Conservation (phyloP, 2,113 vertebrate genomes). For the Phyllopteryx taeniolatus region DNA sequence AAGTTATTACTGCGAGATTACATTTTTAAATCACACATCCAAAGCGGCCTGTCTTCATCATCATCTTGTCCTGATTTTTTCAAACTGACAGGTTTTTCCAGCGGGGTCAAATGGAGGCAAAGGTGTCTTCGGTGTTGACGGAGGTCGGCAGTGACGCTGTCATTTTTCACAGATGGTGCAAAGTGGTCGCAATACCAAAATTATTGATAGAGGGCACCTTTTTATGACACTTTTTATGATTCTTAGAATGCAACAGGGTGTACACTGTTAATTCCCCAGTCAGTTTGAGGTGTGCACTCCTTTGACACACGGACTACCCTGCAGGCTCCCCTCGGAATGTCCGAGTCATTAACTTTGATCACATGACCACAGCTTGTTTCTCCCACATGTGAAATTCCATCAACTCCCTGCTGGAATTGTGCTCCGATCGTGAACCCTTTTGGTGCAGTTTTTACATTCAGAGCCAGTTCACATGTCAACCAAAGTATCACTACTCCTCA, state of each 20-base stretch:
- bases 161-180: slow-evolving; percentile 4
- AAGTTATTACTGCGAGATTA: background rate
- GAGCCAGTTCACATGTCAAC: no score
- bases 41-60: background rate
- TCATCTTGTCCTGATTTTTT: background rate
- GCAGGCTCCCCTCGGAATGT: background rate
- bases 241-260: background rate
- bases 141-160: background rate
- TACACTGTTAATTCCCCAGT: background rate
- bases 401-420: background rate
- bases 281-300: background rate
- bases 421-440: no score
- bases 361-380: background rate
- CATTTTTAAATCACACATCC: background rate
- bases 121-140: background rate
- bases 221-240: background rate
- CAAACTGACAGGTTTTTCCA: background rate
- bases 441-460: no score
- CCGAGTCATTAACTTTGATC: slow-evolving; percentile 1
- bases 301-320: background rate
- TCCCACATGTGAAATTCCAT: background rate
- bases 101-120: background rate
- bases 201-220: background rate
- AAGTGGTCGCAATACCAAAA: background rate
- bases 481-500: no score